Evolutionary conservation across 2,797 vertebrate species (phyloP), one percentile per base, ranked within the genome.

Genomic region (Enteromius trimaculatus): DNA sequence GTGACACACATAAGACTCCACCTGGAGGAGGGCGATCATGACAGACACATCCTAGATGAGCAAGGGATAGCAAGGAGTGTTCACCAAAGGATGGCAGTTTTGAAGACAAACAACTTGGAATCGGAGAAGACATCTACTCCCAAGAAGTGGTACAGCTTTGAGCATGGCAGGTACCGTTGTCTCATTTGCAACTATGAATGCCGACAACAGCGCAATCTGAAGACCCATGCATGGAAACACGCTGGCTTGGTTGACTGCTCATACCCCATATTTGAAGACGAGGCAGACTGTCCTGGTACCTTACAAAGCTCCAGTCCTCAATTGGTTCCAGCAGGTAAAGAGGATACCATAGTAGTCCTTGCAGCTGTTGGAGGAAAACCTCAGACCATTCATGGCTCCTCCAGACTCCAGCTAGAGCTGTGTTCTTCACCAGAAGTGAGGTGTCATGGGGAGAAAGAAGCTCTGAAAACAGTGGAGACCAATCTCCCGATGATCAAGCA

Each of bases 211-310:
- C 92, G 98, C 14, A 98, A 98, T 96, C 89, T 99, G 65, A 99
- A 99, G 93, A 99, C 98, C 0, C 98, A 99, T 0, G 97, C 98
- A 0, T 99, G 98, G 98, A 99, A 99, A 85, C 98, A 99, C 0
- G 98, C 98, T 0, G 97, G 98, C 3, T 95, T 98, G 79, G 96
- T 99, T 0, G 97, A 98, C 85, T 99, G 97, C 89, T 97, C 97
- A 0, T 99, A 99, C 85, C 98, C 98, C 2, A 95, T 99, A 84
- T 99, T 99, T 29, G 97, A 99, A 88, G 96, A 97, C 16, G 97
- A 97, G 86, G 93, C 91, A 0, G 95, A 94, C 42, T 89, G 89
- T n/a, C 84, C 89, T 62, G 95, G 95, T 53, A 71, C 86, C 0
- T 89, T 92, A 3, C 26, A 78, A 37, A 70, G 16, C 42, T 64